Evolutionary conservation across 2,797 vertebrate species (phyloP).

Genomic region (Danio albolineatus): DNA sequence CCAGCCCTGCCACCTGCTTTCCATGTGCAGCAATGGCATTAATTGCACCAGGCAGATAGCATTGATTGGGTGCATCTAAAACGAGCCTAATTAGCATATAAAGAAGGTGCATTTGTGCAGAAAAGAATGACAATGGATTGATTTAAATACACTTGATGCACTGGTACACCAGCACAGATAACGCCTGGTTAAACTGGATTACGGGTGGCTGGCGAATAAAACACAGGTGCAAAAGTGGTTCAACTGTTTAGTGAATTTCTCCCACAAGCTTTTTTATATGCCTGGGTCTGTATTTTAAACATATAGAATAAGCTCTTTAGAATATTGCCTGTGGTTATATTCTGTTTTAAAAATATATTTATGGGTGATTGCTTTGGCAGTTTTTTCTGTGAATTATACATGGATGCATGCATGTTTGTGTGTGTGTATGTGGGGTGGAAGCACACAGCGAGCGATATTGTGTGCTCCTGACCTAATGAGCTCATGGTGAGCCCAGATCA

Average conservation of each 20-base stretch:
- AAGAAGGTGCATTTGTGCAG: background rate
- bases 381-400: background rate
- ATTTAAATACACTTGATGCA: slow-evolving; percentile 2
- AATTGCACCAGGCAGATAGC: background rate
- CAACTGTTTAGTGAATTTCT: background rate
- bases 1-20: background rate
- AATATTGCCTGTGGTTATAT: background rate
- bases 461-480: slow-evolving; percentile 49
- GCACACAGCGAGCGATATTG: background rate
- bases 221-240: background rate
- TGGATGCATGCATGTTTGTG: background rate
- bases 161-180: slow-evolving; percentile 6
- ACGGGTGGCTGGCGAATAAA: background rate
- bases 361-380: background rate
- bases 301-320: background rate
- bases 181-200: background rate
- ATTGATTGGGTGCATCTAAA: background rate
- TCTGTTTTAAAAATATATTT: background rate
- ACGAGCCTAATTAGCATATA: background rate
- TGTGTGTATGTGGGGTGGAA: slow-evolving; percentile 15
- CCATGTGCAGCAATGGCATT: background rate
- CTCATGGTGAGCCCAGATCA: slow-evolving; percentile 53
- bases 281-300: background rate
- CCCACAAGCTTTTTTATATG: background rate
- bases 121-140: background rate